Percentiles rank a stretch among this genome's conserved stretches.
phyloP scores from a whole-genome alignment of 1,140 invertebrate species.

The Leptinotarsa texana region DNA sequence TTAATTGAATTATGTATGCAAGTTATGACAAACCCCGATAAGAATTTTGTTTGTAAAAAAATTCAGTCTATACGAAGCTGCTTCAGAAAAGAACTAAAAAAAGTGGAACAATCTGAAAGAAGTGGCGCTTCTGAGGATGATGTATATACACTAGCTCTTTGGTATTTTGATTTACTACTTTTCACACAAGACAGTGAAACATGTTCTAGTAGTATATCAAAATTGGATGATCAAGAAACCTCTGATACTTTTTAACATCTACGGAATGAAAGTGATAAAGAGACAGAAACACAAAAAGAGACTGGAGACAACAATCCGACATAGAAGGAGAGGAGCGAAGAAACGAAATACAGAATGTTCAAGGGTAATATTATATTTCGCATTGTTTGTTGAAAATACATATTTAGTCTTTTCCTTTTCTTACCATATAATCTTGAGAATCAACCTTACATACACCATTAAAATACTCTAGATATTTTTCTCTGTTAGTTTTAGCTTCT shows the following conservation, averaged over 20 bases:
- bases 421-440: slow-evolving; percentile 21
- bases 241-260: slow-evolving; percentile 12
- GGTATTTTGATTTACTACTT: slow-evolving; percentile 24
- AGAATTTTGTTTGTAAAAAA: slow-evolving; percentile 20
- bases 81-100: slow-evolving; percentile 27
- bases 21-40: not conserved
- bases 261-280: slow-evolving; percentile 17
- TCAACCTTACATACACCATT: slow-evolving; percentile 2
- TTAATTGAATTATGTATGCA: slow-evolving; percentile 13
- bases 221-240: slow-evolving; percentile 10
- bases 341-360: not conserved
- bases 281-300: slow-evolving; percentile 7
- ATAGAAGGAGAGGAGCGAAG: not conserved
- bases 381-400: slow-evolving; percentile 1
- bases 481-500: not conserved
- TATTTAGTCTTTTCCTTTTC: slow-evolving; percentile 14
- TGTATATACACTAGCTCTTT: slow-evolving; percentile 23
- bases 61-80: slow-evolving; percentile 20
- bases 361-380: slow-evolving; percentile 5
- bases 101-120: slow-evolving; percentile 10
- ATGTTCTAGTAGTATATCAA: not conserved
- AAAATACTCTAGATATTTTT: slow-evolving; percentile 20
- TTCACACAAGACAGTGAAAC: slow-evolving; percentile 15
- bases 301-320: not conserved
- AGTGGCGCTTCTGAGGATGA: slow-evolving; percentile 17